Evolutionary conservation across 2,888 invertebrate species (phyloP).

Genomic region (Galeopsomyia nigrocyanea): DNA sequence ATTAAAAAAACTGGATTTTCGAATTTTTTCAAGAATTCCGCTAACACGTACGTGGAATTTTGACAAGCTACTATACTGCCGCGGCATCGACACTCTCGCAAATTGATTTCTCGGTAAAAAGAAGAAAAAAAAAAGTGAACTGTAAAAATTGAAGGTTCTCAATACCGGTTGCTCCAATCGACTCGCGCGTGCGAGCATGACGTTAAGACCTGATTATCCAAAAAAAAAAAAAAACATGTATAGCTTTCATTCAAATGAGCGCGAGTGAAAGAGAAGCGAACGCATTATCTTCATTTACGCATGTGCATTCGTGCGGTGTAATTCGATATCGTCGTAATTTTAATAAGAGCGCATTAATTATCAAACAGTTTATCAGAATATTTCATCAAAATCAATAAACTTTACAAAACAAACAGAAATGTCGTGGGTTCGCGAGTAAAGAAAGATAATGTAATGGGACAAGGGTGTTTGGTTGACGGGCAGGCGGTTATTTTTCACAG

Average conservation of each 20-base stretch:
- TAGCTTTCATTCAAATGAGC: too few relatives aligned
- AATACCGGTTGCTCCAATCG: slow-evolving; percentile 30
- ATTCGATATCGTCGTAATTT: too few relatives aligned
- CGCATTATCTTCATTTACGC: too few relatives aligned
- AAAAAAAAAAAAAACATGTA: slow-evolving; percentile 16
- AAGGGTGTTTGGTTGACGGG: background rate
- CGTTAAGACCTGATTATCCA: slow-evolving; percentile 29
- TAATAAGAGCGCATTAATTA: too few relatives aligned
- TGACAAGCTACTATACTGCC: slow-evolving; percentile 30
- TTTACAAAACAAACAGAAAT: too few relatives aligned
- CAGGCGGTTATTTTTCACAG: background rate
- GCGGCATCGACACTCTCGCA: background rate
- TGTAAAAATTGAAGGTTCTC: slow-evolving; percentile 19
- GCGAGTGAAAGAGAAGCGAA: too few relatives aligned
- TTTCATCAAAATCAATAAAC: too few relatives aligned
- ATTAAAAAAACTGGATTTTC: slow-evolving; percentile 13
- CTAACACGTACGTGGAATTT: slow-evolving; percentile 31
- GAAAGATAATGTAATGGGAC: background rate
- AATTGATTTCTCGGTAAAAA: slow-evolving; percentile 36
- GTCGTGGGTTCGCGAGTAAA: too few relatives aligned
- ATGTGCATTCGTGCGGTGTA: too few relatives aligned
- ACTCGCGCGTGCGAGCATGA: slow-evolving; percentile 4
- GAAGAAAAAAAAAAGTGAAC: slow-evolving; percentile 29
- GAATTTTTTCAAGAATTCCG: slow-evolving; percentile 21
- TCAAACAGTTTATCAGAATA: too few relatives aligned